Evolutionary conservation across 2,797 vertebrate species (phyloP).

Genomic region (Cossypha caffra): DNA sequence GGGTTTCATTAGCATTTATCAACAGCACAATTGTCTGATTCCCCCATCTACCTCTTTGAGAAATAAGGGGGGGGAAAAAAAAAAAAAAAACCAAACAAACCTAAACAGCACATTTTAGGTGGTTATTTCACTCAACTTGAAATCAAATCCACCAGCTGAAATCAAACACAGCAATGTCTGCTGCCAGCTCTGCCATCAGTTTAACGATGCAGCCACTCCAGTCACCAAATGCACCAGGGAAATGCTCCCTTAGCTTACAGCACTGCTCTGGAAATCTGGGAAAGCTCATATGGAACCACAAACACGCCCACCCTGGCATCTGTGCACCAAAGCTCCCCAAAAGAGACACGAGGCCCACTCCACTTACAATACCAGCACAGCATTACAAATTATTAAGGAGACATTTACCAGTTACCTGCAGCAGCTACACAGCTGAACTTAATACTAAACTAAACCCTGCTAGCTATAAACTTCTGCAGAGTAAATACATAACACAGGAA

Average conservation of each 20-base stretch:
- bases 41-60: not conserved
- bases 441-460: not conserved
- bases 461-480: not conserved
- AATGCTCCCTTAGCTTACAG: not conserved
- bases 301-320: not conserved
- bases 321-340: not conserved
- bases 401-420: not conserved
- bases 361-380: not conserved
- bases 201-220: not conserved
- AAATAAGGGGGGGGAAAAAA: not conserved
- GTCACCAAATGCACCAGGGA: not conserved
- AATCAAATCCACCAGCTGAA: not conserved
- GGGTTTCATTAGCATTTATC: not conserved
- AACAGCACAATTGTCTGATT: not conserved
- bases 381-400: not conserved
- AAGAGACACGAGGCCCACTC: not conserved
- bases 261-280: not conserved
- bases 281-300: not conserved
- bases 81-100: accelerated
- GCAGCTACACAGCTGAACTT: not conserved
- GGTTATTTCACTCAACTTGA: not conserved
- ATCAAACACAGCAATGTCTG: not conserved
- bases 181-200: not conserved
- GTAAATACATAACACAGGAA: not conserved
- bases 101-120: not conserved